Base-by-base conservation (phyloP, 1,140 invertebrate species). In the Ptiloglossa arizonensis region DNA sequence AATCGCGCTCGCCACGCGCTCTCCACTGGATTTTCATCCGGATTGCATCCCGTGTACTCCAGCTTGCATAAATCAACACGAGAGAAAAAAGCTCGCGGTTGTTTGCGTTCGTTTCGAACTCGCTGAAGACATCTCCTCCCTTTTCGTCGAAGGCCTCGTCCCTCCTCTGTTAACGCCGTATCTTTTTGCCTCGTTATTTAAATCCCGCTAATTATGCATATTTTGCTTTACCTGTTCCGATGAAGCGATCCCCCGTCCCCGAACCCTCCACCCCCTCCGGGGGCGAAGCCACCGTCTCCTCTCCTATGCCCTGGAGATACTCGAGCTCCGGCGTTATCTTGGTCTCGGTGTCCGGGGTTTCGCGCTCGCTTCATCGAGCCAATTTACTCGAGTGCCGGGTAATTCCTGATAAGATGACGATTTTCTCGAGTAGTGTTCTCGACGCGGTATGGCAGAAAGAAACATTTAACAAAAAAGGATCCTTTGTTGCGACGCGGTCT, bases 401-500 rank as follows among this genome's bases (percentile, higher is more conserved):
- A 85, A 85, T 85, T 85, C 35, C 82, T 84, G 82, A 85, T 85
- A 85, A 85, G 79, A 66, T 72, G 79, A 81, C 70, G 63, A 76
- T 84, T 85, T 66, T 35, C 74, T 81, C 82, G 57, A 84, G 78
- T 73, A 52, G 22, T 15, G 52, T 32, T 48, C 73, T 27, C 54
- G 22, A n/a, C 60, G 62, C n/a, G n/a, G n/a, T n/a, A 8, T 66
- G 38, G 27, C 63, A 29, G 54, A 19, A 19, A 35, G 27, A 66
- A 59, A 75, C 64, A 57, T 68, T 75, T 57, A 68, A 13, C 11
- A 32, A 70, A 56, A 32, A 63, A 46, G 17, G 22, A 41, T 38
- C 59, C 38, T 67, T 73, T 54, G 56, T 62, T 29, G 62, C 77
- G 41, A 63, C 41, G 48, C 35, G 32, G 54, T 19, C 24, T 44